Base-by-base conservation (phyloP, 2,888 invertebrate species). In the Drosophila melanocephala region DNA sequence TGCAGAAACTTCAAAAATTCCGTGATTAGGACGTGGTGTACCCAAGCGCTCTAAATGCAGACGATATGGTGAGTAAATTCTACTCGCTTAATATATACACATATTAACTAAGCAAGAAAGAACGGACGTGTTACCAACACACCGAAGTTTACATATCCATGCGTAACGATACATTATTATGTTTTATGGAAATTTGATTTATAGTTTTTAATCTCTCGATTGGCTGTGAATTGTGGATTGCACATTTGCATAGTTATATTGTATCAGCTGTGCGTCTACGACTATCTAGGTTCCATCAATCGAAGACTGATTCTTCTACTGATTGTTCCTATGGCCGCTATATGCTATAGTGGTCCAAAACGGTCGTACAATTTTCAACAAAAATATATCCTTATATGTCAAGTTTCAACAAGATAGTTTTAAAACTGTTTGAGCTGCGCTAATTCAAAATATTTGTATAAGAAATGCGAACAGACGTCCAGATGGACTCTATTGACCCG, bases 11-110 rank as follows among this genome's bases (percentile, higher is more conserved):
- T 85, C 81, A 82, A 83, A 84, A 84, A 90, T 79, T 81, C 87
- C 90, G 93, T 92, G 91, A 93, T 92, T 93, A 92, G 93, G 93
- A 93, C 93, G 92, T 93, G 93, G 93, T 93, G 93, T 92, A 93
- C 93, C 93, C 92, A 90, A 93, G 91, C 91, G 93, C 90, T 92
- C 90, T 92, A 92, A 86, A 92, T 93, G 91, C 93, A 93, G 93
- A 93, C 93, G 93, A 93, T 93, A 93, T 93, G 93, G 93, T 93
- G 78, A 93, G 93, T 79, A 62, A 14, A n/a, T 14, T n/a, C 9
- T 3, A n/a, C 57, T n/a, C 37, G 19, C 19, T 16, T 7, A 19
- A 14, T 56, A 12, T 12, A 19, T 7, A 26, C 9, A 19, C 12
- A 22, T 33, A 22, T 7, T 1, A 47, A 22, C 47, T 7, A 7